Base-by-base conservation (phyloP, 2,113 vertebrate species). In the Phyllostomus discolor region DNA sequence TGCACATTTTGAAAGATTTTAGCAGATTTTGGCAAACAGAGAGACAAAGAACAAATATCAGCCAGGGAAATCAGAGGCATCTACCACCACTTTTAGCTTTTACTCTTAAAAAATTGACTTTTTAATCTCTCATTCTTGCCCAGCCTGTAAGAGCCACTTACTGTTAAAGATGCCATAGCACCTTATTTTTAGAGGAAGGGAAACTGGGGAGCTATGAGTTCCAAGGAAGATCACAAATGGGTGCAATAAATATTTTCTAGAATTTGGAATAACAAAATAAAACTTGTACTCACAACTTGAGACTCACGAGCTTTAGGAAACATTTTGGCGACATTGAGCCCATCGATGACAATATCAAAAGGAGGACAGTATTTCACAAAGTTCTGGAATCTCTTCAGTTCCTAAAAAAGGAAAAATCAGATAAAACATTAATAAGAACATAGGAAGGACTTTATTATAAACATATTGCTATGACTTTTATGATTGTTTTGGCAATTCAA, bases 321-420 rank as follows among this genome's bases (percentile, higher is more conserved):
- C 81, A 98, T 90, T 91, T 99, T 99, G 88, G 99, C 99, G 85
- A 99, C 98, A 93, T 99, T 99, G 95, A 99, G 99, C 35, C 99
- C 99, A 94, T 99, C 99, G 7, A 99, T 97, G 54, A 99, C 99
- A 95, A 99, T 98, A 98, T 99, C 99, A 98, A 99, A 99, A 0
- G 99, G 98, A 50, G 99, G 98, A 73, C 78, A 98, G 83, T 54
- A 97, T 97, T 98, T 98, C 95, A 99, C 98, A 98, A 99, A 99
- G 2, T n/a, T 88, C 96, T 99, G 98, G 98, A 99, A 99, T 75
- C 80, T 97, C 97, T 99, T 96, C 98, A 99, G 98, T 98, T 99
- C 99, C 99, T 99, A 97, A 96, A 98, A 85, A 97, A 93, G 26
- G 91, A 41, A 95, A 95, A 92, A 31, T 81, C 26, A 88, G 31